Conservation (phyloP, 2,888 invertebrate genomes). For the Griposia aprilina region DNA sequence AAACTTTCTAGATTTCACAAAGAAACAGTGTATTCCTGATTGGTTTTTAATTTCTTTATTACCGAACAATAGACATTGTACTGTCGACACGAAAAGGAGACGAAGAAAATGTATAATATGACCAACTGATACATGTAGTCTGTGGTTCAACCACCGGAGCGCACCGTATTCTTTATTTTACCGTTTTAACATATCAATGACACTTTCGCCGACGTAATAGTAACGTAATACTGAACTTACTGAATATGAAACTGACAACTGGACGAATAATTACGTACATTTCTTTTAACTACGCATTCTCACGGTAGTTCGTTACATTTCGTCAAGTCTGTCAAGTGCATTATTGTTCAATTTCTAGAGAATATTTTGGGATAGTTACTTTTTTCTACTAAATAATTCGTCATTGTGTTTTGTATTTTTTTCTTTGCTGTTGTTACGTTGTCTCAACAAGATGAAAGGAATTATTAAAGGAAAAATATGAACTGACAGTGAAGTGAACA, state of each 20-base stretch:
- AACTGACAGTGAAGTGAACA: neutral
- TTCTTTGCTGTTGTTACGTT: constrained; percentile 1
- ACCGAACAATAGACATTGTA: neutral
- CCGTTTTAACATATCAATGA: constrained; percentile 86
- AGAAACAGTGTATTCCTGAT: neutral
- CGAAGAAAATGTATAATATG: neutral
- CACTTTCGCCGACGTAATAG: constrained; percentile 84
- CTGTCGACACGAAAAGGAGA: neutral
- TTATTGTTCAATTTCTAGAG: constrained; percentile 35
- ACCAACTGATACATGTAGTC: constrained; percentile 19
- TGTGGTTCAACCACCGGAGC: constrained; percentile 52
- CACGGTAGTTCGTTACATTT: constrained; percentile 50
- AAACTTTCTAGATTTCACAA: constrained; percentile 6
- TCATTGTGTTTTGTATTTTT: constrained; percentile 33
- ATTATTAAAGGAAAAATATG: neutral
- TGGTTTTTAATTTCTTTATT: neutral
- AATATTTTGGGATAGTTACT: constrained; percentile 17
- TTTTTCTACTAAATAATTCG: neutral
- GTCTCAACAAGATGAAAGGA: constrained; percentile 23
- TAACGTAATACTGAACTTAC: constrained; percentile 65
- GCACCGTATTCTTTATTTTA: constrained; percentile 68
- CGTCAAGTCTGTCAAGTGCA: constrained; percentile 27
- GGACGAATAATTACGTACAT: constrained; percentile 37
- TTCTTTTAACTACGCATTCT: constrained; percentile 55
- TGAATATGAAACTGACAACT: constrained; percentile 44